Percentiles rank a stretch among this genome's conserved stretches.
phyloP scores from a whole-genome alignment of 2,888 invertebrate species.

The Corythucha ciliata region DNA sequence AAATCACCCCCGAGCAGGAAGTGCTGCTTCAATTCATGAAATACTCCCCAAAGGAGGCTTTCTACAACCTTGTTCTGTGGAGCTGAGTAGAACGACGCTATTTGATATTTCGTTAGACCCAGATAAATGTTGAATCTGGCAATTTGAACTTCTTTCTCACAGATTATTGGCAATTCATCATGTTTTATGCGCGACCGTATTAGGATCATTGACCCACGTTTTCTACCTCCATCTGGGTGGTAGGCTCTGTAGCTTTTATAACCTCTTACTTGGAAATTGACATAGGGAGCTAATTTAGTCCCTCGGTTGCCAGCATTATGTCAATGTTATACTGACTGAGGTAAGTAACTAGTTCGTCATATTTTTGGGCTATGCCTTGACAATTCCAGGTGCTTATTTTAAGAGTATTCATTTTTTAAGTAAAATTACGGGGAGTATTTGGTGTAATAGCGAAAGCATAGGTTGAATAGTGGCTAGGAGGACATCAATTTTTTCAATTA shows the following conservation, averaged over 20 bases:
- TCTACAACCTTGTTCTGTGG: constrained; percentile 4
- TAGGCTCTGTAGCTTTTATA: constrained; percentile 3
- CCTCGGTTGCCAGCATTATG: too few species aligned
- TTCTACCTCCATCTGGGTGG: not conserved
- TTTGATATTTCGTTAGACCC: not conserved
- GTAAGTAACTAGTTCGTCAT: not conserved
- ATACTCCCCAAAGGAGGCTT: constrained; percentile 1
- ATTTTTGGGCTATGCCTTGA: constrained; percentile 2
- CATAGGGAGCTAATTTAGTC: not conserved
- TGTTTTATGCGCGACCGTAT: not conserved
- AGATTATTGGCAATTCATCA: not conserved
- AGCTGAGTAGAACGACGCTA: constrained; percentile 1
- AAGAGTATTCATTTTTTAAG: constrained; percentile 3
- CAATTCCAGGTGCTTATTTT: constrained; percentile 9
- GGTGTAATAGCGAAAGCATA: not conserved
- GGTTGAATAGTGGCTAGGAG: constrained; percentile 8
- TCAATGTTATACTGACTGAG: not conserved
- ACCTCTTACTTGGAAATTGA: not conserved
- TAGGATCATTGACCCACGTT: not conserved
- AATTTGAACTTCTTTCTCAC: constrained; percentile 3
- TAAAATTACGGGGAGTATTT: not conserved
- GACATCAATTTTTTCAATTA: not conserved
- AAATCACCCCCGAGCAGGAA: constrained; percentile 4
- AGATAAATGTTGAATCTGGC: not conserved
- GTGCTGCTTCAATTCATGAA: constrained; percentile 2